A percentile compares a stretch with the other conserved stretches of the same genome.
Conservation (phyloP, 2,888 invertebrate genomes). For the Xiphydria camelus region DNA sequence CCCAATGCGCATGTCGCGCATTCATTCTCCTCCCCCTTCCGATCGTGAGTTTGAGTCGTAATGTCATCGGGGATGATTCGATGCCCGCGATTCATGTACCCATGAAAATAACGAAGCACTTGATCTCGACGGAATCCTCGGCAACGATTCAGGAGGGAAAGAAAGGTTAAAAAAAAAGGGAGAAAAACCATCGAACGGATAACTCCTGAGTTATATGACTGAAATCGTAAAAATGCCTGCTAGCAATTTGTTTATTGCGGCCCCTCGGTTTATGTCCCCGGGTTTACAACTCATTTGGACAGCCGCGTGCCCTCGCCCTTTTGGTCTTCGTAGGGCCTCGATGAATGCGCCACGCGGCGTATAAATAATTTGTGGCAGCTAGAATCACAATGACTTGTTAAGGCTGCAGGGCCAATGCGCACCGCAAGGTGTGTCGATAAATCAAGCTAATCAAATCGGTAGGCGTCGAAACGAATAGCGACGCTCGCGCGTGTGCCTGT, state of each 20-base stretch:
- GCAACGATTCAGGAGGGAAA: too few species aligned
- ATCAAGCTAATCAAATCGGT: conserved; percentile 24
- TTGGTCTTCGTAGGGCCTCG: conserved; percentile 26
- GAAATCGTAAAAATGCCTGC: conserved; percentile 25
- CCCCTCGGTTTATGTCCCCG: conserved; percentile 22
- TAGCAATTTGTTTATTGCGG: conserved; percentile 30
- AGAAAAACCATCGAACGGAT: background rate
- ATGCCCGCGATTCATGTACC: too few species aligned
- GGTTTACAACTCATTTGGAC: conserved; percentile 46
- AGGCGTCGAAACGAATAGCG: too few species aligned
- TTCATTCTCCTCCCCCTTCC: too few species aligned
- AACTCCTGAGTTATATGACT: conserved; percentile 17
- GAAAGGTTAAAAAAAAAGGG: too few species aligned
- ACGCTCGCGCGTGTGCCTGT: too few species aligned
- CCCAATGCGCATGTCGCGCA: too few species aligned
- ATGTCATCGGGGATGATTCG: too few species aligned
- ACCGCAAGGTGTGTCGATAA: conserved; percentile 14
- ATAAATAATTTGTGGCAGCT: conserved; percentile 39
- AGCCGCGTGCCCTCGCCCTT: conserved; percentile 16
- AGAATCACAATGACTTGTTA: conserved; percentile 39
- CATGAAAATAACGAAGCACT: too few species aligned
- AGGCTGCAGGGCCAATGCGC: conserved; percentile 13
- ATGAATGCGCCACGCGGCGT: conserved; percentile 33
- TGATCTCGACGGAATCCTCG: too few species aligned
- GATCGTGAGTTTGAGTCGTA: too few species aligned